Evolutionary conservation across 2,113 vertebrate species (phyloP), one percentile per base, ranked within the genome.

Genomic region (Pachyramphus minor): DNA sequence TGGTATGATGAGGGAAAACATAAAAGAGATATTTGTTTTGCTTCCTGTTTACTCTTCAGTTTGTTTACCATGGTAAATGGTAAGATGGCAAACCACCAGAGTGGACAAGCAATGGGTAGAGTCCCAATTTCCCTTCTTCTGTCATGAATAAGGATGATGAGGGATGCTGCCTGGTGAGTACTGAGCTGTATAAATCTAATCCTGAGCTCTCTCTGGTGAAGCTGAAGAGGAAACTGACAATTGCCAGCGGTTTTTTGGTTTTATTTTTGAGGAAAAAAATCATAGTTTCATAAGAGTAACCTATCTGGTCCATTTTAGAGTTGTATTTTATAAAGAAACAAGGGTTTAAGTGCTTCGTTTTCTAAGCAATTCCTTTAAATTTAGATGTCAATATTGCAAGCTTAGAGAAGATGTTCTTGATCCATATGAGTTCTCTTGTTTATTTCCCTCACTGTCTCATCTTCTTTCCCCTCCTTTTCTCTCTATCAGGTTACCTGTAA

Each of bases 201-300:
- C 2, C n/a, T 4, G 8, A 59, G 11, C 30, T 84, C 33, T 27
- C 18, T 60, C 37, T 88, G 44, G 21, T 56, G 30, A 64, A 45
- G 11, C 33, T 59, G 58, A 79, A 68, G 11, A 58, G 19, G 20
- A 75, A 56, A 62, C 6, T 80, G 49, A 18, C 14, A 86, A 52
- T 37, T 84, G 33, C 10, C 0, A 5, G 14, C 35, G 20, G 1
- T 21, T 52, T 69, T 73, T 59, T 27, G 4, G 30, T 41, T 41
- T 41, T 41, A 10, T 41, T 41, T 41, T 14, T 12, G 13, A 45
- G n/a, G 5, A 12, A 10, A 62, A 77, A 50, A 35, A 8, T 0
- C 0, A 1, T 3, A n/a, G 6, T 63, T 92, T 87, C 21, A 2
- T 31, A 37, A 47, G 11, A 4, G 0, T 18, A 85, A 73, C 12